Percentiles rank a stretch among this genome's conserved stretches.
These are phyloP conservation scores for Sweltsa coloradensis DNA, from an alignment of 1,140 invertebrate genomes.

Conservation along the genomic window DNA sequence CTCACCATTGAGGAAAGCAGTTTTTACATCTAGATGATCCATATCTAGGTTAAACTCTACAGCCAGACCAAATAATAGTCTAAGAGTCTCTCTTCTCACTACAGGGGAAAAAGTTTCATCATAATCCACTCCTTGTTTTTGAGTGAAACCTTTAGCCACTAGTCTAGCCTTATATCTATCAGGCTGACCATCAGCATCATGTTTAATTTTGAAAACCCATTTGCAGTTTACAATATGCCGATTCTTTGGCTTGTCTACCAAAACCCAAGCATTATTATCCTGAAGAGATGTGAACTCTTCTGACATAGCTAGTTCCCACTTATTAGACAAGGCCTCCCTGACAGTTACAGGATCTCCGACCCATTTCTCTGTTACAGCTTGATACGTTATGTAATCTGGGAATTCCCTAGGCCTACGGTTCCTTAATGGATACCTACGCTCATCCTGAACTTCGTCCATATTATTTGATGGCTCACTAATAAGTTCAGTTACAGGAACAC, in stretches of 20 bases:
- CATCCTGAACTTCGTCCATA: no score
- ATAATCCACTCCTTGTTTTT: slow-evolving; percentile 26
- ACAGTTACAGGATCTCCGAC: no score
- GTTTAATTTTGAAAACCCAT: slow-evolving; percentile 25
- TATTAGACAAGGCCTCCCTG: no score
- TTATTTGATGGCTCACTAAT: no score
- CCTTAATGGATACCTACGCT: no score
- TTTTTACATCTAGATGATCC: slow-evolving; percentile 25
- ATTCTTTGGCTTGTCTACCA: slow-evolving; percentile 2
- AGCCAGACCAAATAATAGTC: slow-evolving; percentile 26
- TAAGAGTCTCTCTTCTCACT: slow-evolving; percentile 22
- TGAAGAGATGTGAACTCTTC: no score
- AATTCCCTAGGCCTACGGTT: no score
- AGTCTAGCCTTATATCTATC: slow-evolving; percentile 29
- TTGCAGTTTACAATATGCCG: slow-evolving; percentile 13
- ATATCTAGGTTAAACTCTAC: slow-evolving; percentile 23
- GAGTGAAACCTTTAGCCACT: slow-evolving; percentile 31
- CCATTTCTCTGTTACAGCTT: no score
- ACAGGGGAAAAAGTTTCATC: slow-evolving; percentile 27
- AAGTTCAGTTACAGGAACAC: no score
- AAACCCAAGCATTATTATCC: slow-evolving; percentile 2
- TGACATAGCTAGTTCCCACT: no score
- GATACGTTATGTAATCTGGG: no score
- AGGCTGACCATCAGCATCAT: slow-evolving; percentile 19
- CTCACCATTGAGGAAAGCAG: slow-evolving; percentile 29